These are phyloP conservation scores for Cheiracanthium punctorium DNA, from an alignment of 2,888 invertebrate species.

Conservation along the genomic window DNA sequence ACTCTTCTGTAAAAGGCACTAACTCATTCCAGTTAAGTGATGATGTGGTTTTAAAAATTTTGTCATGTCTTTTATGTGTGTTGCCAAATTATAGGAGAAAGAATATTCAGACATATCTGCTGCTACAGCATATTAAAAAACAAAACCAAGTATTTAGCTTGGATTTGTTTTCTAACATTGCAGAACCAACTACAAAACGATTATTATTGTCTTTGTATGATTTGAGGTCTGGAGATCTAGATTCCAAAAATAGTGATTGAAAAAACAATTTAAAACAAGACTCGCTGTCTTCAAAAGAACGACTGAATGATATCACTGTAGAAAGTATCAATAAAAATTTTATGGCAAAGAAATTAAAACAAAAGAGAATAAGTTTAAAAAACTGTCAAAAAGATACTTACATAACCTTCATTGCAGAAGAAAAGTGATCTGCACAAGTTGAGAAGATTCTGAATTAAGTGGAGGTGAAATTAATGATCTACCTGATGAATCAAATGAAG, in stretches of 20 bases:
- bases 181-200: conserved; percentile 21
- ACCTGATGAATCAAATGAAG: conserved; percentile 67
- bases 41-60: conserved; percentile 88
- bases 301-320: conserved; percentile 27
- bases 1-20: neutral
- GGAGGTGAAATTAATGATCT: conserved; percentile 63
- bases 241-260: neutral
- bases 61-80: conserved; percentile 87
- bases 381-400: conserved; percentile 27
- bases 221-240: conserved; percentile 8
- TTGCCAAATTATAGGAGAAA: conserved; percentile 83
- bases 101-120: conserved; percentile 80
- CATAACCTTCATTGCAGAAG: conserved; percentile 48
- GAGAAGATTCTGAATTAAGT: conserved; percentile 71
- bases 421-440: conserved; percentile 63
- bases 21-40: conserved; percentile 73
- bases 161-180: conserved; percentile 85
- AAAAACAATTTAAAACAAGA: conserved; percentile 25
- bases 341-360: conserved; percentile 28
- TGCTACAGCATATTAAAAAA: conserved; percentile 83
- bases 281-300: conserved; percentile 18
- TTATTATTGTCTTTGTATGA: conserved; percentile 26
- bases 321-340: conserved; percentile 41
- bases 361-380: conserved; percentile 30
- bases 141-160: no score